A percentile compares a stretch with the other conserved stretches of the same genome.
Evolutionary conservation across 1,140 invertebrate species (phyloP).

Genomic region (Streblospio benedicti): DNA sequence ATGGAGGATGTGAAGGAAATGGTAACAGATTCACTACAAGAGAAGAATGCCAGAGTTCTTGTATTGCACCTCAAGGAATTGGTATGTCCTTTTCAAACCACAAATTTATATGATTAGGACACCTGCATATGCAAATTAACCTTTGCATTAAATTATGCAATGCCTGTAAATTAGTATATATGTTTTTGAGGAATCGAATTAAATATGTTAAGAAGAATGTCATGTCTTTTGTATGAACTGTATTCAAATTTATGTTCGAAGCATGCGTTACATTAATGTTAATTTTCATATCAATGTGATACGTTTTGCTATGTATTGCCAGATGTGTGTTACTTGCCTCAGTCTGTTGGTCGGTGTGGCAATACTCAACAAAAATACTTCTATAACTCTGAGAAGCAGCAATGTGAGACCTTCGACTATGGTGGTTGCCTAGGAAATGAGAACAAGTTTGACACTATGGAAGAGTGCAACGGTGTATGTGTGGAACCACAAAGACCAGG

Average conservation of each 20-base stretch:
- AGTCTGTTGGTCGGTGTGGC: neutral
- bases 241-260: too few species aligned
- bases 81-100: too few species aligned
- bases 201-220: too few species aligned
- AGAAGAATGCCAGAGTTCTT: constrained; percentile 24
- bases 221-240: too few species aligned
- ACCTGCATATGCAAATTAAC: neutral
- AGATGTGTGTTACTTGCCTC: constrained; percentile 14
- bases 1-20: constrained; percentile 36
- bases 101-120: neutral
- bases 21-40: constrained; percentile 27
- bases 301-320: too few species aligned
- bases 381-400: constrained; percentile 49
- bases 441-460: constrained; percentile 53
- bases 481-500: constrained; percentile 43
- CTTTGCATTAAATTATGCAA: too few species aligned
- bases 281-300: too few species aligned
- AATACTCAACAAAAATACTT: constrained; percentile 41
- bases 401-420: constrained; percentile 55
- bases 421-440: constrained; percentile 59
- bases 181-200: neutral
- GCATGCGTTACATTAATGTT: too few species aligned
- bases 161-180: constrained; percentile 69
- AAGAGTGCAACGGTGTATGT: constrained; percentile 24
- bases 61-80: constrained; percentile 15